Evolutionary conservation across 2,888 invertebrate species (phyloP).

Genomic region (Leptopilina myrica): DNA sequence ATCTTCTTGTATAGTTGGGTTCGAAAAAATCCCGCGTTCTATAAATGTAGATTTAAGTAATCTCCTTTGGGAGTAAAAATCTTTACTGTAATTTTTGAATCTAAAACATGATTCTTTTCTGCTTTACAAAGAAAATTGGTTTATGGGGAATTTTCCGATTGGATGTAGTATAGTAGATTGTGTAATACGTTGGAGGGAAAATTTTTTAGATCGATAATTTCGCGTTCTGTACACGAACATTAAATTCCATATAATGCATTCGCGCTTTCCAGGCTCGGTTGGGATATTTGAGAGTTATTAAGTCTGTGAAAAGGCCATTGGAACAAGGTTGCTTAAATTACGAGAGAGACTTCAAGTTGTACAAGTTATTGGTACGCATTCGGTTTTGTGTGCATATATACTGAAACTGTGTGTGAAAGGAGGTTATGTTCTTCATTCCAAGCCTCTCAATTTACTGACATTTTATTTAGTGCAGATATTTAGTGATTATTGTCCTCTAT

Average conservation of each 20-base stretch:
- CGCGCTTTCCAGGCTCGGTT: conserved; percentile 14
- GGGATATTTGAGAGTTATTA: conserved; percentile 36
- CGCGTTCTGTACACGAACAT: background rate
- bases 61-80: too few species aligned
- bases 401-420: conserved; percentile 17
- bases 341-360: conserved; percentile 20
- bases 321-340: conserved; percentile 41
- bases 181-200: background rate
- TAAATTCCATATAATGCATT: conserved; percentile 19
- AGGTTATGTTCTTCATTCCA: conserved; percentile 38
- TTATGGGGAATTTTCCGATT: background rate
- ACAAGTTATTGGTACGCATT: conserved; percentile 39
- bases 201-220: background rate
- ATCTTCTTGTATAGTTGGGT: too few species aligned
- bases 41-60: too few species aligned
- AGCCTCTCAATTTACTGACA: conserved; percentile 2
- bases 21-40: too few species aligned
- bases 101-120: background rate
- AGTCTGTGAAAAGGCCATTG: conserved; percentile 38
- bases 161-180: background rate
- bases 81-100: too few species aligned
- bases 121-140: background rate
- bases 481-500: background rate
- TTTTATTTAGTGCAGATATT: conserved; percentile 32
- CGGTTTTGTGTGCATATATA: background rate